Evolutionary conservation across 2,113 vertebrate genomes (phyloP), one percentile per base, ranked within the genome.

Genomic region (Cyanoliseus patagonus): DNA sequence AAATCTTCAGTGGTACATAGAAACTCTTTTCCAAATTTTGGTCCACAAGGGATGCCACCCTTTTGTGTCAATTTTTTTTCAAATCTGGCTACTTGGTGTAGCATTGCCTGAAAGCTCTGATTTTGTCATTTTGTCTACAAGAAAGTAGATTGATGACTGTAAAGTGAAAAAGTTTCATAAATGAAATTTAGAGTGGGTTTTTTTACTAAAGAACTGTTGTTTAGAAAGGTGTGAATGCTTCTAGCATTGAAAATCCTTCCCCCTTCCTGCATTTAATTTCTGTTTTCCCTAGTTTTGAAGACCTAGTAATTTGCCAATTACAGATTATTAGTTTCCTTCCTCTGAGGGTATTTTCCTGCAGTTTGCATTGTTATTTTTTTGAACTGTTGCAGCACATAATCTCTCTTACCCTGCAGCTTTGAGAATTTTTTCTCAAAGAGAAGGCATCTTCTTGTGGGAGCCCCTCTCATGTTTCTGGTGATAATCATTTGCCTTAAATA

Each of bases 231-330:
- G 39, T 52, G 91, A 81, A 86, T 91, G 77, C 49, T 25, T 27
- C 49, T 51, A 51, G 14, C 59, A 39, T 41, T 92, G 92, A 95
- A 97, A 96, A 92, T 87, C 70, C 66, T 30, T 86, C 31, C 30
- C 61, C 13, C 27, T 68, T 70, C 31, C 28, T 0, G 0, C 13
- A 11, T 53, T 46, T 86, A 69, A 84, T 92, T 74, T 83, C 66
- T 93, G 11, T 53, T 96, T 94, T 69, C n/a, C 35, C 76, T 94
- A 82, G 39, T 89, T 97, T 91, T 86, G 83, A 93, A 96, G 75
- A 75, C 53, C 8, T 55, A 64, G 27, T 88, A 77, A 59, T 91
- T 90, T 88, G 55, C 77, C 62, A 64, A 3, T 86, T 75, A 53
- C 30, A 63, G 22, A 88, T 69, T 59, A 76, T 18, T 72, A n/a